A percentile compares a stretch with the other conserved stretches of the same genome.
Conservation (phyloP, 2,113 vertebrate genomes). For the Campylomormyrus tamandua region DNA sequence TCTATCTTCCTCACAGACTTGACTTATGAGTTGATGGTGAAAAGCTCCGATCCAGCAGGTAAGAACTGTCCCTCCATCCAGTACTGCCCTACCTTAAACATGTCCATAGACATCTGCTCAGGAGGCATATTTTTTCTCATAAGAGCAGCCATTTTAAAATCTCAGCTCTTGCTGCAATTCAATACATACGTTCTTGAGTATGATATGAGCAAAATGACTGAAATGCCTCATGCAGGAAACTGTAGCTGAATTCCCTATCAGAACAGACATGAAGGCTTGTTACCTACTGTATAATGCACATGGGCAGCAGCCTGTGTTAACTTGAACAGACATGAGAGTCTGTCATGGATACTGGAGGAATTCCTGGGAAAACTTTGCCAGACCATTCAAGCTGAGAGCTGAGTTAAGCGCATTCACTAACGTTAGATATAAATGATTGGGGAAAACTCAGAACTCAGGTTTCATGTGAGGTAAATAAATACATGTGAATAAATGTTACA, state of each 20-base stretch:
- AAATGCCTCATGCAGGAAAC: neutral
- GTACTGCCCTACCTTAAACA: neutral
- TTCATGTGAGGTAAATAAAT: neutral
- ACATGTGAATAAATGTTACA: neutral
- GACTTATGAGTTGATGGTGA: constrained; percentile 88
- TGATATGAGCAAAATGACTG: neutral
- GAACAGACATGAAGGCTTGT: neutral
- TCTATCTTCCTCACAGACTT: constrained; percentile 62
- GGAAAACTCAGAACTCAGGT: neutral
- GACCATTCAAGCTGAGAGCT: neutral
- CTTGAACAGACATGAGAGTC: neutral
- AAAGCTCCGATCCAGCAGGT: constrained; percentile 82
- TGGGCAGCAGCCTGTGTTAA: neutral
- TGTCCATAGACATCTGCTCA: neutral
- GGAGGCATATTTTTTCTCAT: neutral
- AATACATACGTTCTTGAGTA: neutral
- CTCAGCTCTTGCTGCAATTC: neutral
- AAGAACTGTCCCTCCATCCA: constrained; percentile 44
- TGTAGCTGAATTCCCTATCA: neutral
- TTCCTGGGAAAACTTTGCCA: neutral
- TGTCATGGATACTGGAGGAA: neutral
- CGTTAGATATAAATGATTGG: neutral
- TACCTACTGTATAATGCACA: neutral
- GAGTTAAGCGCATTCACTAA: neutral
- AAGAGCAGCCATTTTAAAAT: neutral